Evolutionary conservation across 2,888 invertebrate genomes (phyloP).

Genomic region (Tenthredo distinguenda): DNA sequence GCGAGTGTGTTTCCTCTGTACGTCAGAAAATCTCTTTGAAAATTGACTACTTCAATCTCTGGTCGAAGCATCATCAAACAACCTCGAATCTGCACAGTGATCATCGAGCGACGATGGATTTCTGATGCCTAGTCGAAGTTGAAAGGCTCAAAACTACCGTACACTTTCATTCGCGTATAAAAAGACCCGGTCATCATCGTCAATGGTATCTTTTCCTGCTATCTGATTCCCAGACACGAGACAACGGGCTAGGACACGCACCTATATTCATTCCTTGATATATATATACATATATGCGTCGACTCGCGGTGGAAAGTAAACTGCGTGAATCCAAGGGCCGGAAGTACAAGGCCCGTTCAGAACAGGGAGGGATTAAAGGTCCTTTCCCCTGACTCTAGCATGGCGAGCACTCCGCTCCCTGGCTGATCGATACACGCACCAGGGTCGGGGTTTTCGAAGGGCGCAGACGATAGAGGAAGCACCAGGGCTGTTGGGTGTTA

Average conservation of each 20-base stretch:
- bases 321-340: slow-evolving; percentile 39
- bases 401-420: slow-evolving; percentile 61
- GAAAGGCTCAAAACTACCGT: background rate
- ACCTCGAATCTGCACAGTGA: background rate
- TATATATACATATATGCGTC: background rate
- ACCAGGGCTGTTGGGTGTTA: slow-evolving; percentile 43
- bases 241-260: slow-evolving; percentile 34
- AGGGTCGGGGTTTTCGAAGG: slow-evolving; percentile 56
- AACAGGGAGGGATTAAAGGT: slow-evolving; percentile 39
- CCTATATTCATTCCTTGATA: background rate
- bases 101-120: background rate
- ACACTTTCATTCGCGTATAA: background rate
- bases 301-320: slow-evolving; percentile 32
- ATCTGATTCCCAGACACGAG: slow-evolving; percentile 40
- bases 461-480: slow-evolving; percentile 33
- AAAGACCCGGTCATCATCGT: slow-evolving; percentile 44
- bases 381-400: slow-evolving; percentile 57
- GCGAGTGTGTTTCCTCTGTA: background rate
- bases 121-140: background rate
- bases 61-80: background rate
- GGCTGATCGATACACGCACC: slow-evolving; percentile 71
- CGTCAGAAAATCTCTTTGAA: slow-evolving; percentile 13
- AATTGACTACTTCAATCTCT: slow-evolving; percentile 14
- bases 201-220: slow-evolving; percentile 42
- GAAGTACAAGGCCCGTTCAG: slow-evolving; percentile 32